Evolutionary conservation across 2,888 invertebrate genomes (phyloP), one percentile per base, ranked within the genome.

Genomic region (Lymantria monacha): DNA sequence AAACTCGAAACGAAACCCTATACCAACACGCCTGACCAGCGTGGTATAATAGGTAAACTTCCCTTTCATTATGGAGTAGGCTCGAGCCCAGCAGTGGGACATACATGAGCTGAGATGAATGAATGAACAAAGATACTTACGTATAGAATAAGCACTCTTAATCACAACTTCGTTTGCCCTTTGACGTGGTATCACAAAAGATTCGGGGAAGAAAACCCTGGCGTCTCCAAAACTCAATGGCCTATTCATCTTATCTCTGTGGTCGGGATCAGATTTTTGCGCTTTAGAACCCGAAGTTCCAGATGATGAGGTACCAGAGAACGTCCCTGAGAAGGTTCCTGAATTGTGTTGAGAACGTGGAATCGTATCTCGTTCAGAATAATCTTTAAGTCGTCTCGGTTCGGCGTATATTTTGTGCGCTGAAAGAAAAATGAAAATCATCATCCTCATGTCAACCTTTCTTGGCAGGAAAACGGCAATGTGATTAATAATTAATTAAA

Each of bases 131-230:
- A 22, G 22, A 22, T 30, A 86, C 90, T 87, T 49, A 90, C 90
- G 88, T 79, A 89, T 85, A 48, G 87, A 86, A 70, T 85, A 87
- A 37, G 78, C 72, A 52, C 67, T 79, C 62, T 85, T 87, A 10
- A 89, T 71, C 14, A 87, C 66, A 14, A 88, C 81, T 57, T 89
- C 89, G 46, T 66, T 81, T 9, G 87, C 74, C 60, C 87, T 75
- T 69, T 88, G 89, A 3, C 89, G 59, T 1, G 91, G 91, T 71
- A 91, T 87, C 38, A 90, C 86, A 46, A 91, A 91, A 0, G 90
- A 86, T 61, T 92, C 92, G n/a, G 92, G 91, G 51, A 91, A 91
- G 79, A 92, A 91, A 0, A 91, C 88, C 60, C 91, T 76, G 30
- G 87, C 86, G 61, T 91, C 91, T 11, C 87, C 87, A 45, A 87